These are phyloP conservation scores for Brachyrhaphis roseni DNA, from an alignment of 2,797 vertebrate genomes.

Conservation along the genomic window DNA sequence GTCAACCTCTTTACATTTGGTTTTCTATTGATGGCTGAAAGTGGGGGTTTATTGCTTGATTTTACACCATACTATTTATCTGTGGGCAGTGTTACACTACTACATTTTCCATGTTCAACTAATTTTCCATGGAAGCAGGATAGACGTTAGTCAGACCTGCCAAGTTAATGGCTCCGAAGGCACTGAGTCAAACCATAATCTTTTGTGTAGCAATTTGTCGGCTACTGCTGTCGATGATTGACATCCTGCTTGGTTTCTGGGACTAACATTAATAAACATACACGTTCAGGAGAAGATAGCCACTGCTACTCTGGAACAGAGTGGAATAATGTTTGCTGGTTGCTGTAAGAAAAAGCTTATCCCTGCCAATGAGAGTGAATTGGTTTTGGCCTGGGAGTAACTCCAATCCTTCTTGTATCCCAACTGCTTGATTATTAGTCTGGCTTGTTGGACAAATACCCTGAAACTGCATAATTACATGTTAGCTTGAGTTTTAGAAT, in stretches of 20 bases:
- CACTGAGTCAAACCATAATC: slow-evolving; percentile 60
- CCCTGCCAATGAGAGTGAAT: slow-evolving; percentile 68
- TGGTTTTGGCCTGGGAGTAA: slow-evolving; percentile 56
- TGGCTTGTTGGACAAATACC: slow-evolving; percentile 7
- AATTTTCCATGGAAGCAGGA: slow-evolving; percentile 20
- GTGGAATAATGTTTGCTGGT: slow-evolving; percentile 84
- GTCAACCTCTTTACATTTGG: slow-evolving; percentile 55
- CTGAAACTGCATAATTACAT: slow-evolving; percentile 4
- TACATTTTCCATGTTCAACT: slow-evolving; percentile 38
- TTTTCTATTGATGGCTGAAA: slow-evolving; percentile 51
- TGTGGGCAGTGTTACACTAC: slow-evolving; percentile 35
- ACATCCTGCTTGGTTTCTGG: slow-evolving; percentile 63
- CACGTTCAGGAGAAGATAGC: slow-evolving; percentile 68
- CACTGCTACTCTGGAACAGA: slow-evolving; percentile 29
- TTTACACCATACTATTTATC: slow-evolving; percentile 54
- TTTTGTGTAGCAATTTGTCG: slow-evolving; percentile 47
- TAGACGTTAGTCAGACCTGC: slow-evolving; percentile 25
- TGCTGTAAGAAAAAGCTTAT: slow-evolving; percentile 78
- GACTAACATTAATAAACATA: slow-evolving; percentile 74
- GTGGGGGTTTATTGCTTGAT: slow-evolving; percentile 53
- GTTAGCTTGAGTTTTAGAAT: slow-evolving; percentile 11
- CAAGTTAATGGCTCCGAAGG: slow-evolving; percentile 47
- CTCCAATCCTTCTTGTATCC: slow-evolving; percentile 51
- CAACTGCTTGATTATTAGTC: slow-evolving; percentile 4
- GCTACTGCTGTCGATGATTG: slow-evolving; percentile 55